Conservation (phyloP, 2,797 vertebrate genomes). For the Dermochelys coriacea region DNA sequence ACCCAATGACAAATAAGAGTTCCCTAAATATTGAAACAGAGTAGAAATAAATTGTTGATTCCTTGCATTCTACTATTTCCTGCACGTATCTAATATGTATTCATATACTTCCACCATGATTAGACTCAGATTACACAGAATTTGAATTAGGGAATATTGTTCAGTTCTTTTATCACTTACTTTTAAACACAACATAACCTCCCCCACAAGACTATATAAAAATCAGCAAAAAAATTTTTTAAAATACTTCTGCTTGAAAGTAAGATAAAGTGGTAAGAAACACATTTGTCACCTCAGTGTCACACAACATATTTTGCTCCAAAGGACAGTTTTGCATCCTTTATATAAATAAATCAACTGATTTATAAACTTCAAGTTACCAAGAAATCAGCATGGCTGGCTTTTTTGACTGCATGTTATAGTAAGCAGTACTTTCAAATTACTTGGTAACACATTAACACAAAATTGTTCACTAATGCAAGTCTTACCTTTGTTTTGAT, state of each 20-base stretch:
- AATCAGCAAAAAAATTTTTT: not conserved
- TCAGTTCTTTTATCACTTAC: not conserved
- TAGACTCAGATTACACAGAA: not conserved
- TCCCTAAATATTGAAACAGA: not conserved
- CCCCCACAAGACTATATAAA: not conserved
- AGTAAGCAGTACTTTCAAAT: slow-evolving; percentile 58
- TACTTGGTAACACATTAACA: slow-evolving; percentile 34
- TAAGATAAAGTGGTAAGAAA: not conserved
- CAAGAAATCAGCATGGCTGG: slow-evolving; percentile 11
- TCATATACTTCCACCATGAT: not conserved
- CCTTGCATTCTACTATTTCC: slow-evolving; percentile 7
- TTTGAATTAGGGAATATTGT: not conserved
- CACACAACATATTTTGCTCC: not conserved
- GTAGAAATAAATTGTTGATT: not conserved
- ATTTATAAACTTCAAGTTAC: slow-evolving; percentile 18
- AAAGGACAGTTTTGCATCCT: slow-evolving; percentile 1
- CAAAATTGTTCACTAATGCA: slow-evolving; percentile 18
- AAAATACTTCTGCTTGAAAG: slow-evolving; percentile 15
- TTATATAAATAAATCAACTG: not conserved
- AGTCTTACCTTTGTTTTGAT: slow-evolving; percentile 75
- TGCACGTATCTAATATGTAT: not conserved
- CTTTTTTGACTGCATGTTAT: slow-evolving; percentile 24
- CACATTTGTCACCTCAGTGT: not conserved
- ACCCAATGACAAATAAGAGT: not conserved
- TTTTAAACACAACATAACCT: not conserved